These are phyloP conservation scores for Caenorhabditis panamensis DNA, from an alignment of 2,888 invertebrate genomes.

Conservation along the genomic window DNA sequence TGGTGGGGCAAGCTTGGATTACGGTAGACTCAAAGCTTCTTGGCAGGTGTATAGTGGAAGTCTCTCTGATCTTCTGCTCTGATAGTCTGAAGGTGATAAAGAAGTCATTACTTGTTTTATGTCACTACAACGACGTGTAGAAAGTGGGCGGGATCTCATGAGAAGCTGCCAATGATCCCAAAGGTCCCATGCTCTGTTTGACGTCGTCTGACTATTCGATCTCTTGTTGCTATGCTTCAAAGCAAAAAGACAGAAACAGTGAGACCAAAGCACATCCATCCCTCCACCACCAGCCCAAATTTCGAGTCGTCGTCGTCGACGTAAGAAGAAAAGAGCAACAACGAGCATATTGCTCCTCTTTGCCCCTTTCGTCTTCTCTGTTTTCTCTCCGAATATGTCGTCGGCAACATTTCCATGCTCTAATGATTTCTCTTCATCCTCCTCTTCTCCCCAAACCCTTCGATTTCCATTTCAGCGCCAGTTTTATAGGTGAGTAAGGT, in stretches of 20 bases:
- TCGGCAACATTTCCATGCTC: constrained; percentile 28
- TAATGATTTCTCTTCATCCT: constrained; percentile 35
- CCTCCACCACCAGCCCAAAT: not conserved
- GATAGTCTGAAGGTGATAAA: not conserved
- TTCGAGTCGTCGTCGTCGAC: not conserved
- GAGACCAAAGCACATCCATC: constrained; percentile 14
- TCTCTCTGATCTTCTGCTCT: too few species aligned
- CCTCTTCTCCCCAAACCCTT: not conserved
- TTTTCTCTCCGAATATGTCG: too few species aligned
- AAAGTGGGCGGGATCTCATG: not conserved
- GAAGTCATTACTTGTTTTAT: not conserved
- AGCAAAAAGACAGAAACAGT: not conserved
- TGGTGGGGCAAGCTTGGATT: not conserved
- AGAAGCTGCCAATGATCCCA: too few species aligned
- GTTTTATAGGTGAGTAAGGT: not conserved
- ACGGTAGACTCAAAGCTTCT: too few species aligned
- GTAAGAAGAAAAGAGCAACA: constrained; percentile 19
- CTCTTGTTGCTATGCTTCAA: not conserved
- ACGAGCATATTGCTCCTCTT: constrained; percentile 27
- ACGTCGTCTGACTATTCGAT: too few species aligned
- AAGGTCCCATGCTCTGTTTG: too few species aligned
- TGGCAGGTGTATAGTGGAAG: too few species aligned
- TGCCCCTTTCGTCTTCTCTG: not conserved
- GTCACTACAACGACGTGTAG: not conserved
- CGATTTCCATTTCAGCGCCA: not conserved